A percentile compares a stretch with the other conserved stretches of the same genome.
Conservation (phyloP, 1,140 invertebrate species). For the Lepidostoma basale region DNA sequence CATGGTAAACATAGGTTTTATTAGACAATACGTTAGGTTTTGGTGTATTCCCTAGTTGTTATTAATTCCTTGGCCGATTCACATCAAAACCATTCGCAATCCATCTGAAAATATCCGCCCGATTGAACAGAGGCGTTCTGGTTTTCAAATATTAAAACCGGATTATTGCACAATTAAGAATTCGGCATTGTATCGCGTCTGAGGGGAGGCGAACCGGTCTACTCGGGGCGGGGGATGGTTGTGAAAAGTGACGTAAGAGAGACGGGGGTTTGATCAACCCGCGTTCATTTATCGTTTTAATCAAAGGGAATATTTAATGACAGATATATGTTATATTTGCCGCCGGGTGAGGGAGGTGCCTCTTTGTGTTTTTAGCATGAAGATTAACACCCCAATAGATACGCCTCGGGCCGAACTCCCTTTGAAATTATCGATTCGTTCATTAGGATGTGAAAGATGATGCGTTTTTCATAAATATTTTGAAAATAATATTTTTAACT, state of each 20-base stretch:
- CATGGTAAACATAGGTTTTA: too few species aligned
- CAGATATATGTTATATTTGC: conserved; percentile 44
- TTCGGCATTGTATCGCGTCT: conserved; percentile 51
- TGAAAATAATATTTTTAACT: background rate
- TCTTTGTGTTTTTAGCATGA: conserved; percentile 45
- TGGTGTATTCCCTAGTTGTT: too few species aligned
- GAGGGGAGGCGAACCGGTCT: conserved; percentile 47
- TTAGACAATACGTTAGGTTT: too few species aligned
- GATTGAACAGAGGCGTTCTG: conserved; percentile 10
- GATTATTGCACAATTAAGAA: conserved; percentile 40
- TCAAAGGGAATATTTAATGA: conserved; percentile 47
- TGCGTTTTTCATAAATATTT: background rate
- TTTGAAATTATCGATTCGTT: conserved; percentile 45
- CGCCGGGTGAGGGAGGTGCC: background rate
- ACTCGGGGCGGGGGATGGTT: background rate
- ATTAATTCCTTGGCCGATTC: too few species aligned
- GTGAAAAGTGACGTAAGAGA: conserved; percentile 15
- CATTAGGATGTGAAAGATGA: conserved; percentile 26
- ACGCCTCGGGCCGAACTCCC: conserved; percentile 5
- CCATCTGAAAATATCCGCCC: conserved; percentile 26
- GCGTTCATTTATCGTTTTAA: conserved; percentile 46
- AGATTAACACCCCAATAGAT: conserved; percentile 42
- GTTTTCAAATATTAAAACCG: conserved; percentile 41
- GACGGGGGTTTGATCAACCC: conserved; percentile 26
- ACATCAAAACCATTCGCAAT: background rate